Conservation (phyloP, 2,888 invertebrate genomes). For the Carterocephalus palaemon region DNA sequence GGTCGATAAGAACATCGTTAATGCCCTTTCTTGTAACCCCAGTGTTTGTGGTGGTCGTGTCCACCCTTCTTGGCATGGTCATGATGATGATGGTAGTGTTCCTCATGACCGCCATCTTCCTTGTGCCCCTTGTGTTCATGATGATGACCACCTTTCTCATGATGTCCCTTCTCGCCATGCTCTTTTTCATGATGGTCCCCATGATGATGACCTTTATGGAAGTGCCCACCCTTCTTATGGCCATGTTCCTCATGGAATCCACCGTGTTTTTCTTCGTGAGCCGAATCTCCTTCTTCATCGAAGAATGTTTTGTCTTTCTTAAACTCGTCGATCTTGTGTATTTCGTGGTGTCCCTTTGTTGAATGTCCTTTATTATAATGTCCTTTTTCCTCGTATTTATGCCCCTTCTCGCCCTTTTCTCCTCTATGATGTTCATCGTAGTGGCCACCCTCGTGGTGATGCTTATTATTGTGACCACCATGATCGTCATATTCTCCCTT, state of each 20-base stretch:
- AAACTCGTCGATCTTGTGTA: too few relatives aligned
- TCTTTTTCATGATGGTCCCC: conserved; percentile 86
- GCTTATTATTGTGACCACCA: conserved; percentile 81
- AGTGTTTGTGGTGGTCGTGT: conserved; percentile 87
- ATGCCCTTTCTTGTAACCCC: conserved; percentile 82
- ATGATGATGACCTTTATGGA: conserved; percentile 88
- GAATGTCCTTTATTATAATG: conserved; percentile 90
- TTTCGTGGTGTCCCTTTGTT: conserved; percentile 89
- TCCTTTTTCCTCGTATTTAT: conserved; percentile 77
- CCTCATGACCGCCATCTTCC: conserved; percentile 47
- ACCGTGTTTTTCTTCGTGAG: conserved; percentile 87
- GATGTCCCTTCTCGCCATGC: conserved; percentile 87
- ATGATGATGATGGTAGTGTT: conserved; percentile 77
- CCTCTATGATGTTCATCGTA: conserved; percentile 81
- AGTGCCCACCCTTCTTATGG: conserved; percentile 88
- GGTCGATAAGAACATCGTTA: conserved; percentile 34
- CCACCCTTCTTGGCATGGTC: conserved; percentile 83
- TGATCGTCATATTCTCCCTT: conserved; percentile 80
- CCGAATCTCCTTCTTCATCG: conserved; percentile 88
- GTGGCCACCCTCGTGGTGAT: conserved; percentile 82
- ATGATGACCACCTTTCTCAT: conserved; percentile 84
- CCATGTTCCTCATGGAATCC: conserved; percentile 87
- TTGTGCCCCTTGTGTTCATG: conserved; percentile 80
- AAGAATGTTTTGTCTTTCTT: conserved; percentile 92
- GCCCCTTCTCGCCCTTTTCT: conserved; percentile 81